Evolutionary conservation across 2,888 invertebrate species (phyloP).

Genomic region (Subacronicta megacephala): DNA sequence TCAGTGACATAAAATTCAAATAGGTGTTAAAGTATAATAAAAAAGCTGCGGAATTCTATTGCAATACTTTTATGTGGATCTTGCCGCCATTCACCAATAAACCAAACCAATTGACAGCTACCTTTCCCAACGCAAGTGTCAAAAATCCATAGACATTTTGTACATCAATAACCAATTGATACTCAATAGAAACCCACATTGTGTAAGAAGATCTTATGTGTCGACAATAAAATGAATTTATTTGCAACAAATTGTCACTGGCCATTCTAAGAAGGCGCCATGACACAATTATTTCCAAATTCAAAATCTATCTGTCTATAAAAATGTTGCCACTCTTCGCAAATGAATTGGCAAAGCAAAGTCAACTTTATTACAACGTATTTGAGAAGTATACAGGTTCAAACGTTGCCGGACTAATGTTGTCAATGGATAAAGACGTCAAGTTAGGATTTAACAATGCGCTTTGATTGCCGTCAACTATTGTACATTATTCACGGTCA

Average conservation of each 20-base stretch:
- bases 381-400: constrained; percentile 35
- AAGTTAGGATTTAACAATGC: constrained; percentile 82
- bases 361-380: constrained; percentile 27
- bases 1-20: too few species aligned
- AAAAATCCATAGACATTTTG: constrained; percentile 26
- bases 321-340: constrained; percentile 12
- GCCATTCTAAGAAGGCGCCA: constrained; percentile 79
- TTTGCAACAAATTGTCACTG: constrained; percentile 82
- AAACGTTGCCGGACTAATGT: constrained; percentile 55
- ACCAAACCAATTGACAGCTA: constrained; percentile 34
- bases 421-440: constrained; percentile 80
- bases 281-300: constrained; percentile 72
- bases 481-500: constrained; percentile 87
- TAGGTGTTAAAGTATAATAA: too few species aligned
- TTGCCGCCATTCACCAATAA: constrained; percentile 25
- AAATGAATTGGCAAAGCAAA: neutral
- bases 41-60: constrained; percentile 17
- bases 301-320: constrained; percentile 65
- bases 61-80: constrained; percentile 11
- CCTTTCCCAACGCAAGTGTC: constrained; percentile 36
- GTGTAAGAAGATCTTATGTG: constrained; percentile 38
- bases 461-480: constrained; percentile 81
- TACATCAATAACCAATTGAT: constrained; percentile 53
- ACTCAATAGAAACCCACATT: constrained; percentile 49
- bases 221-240: constrained; percentile 66